Base-by-base conservation (phyloP, 2,888 invertebrate genomes). In the Caenorhabditis imperialis region DNA sequence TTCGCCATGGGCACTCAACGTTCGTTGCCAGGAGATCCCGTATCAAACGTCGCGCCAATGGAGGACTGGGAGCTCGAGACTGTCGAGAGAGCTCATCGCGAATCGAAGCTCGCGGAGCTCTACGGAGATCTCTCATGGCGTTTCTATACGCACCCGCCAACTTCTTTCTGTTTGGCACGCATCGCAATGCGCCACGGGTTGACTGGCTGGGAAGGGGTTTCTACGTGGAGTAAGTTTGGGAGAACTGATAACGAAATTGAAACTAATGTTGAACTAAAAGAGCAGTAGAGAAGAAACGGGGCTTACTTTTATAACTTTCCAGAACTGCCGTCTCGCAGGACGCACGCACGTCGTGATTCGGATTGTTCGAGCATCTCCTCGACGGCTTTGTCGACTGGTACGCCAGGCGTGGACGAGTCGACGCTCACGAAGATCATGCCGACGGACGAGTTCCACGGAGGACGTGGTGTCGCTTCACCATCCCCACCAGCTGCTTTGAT, bases 1-100 rank as follows among this genome's bases (percentile, higher is more conserved):
- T 65, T 65, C 40, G 65, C 65, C 3, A 55, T 55, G 48, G 65
- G 65, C 40, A 55, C 55, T 22, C 65, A 65, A 38, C 48, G 55
- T 16, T 65, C 65, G 6, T 33, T 10, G 20, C 37, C 42, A n/a
- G 71, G 50, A 35, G 71, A 61, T 18, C 63, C 72, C n/a, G 38
- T 40, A 10, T 67, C 73, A 18, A 54, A 51, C 20, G 63, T 72
- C 2, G 60, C 47, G 25, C 44, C 57, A 10, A 77, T 81, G 81
- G 73, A 67, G 14, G 80, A 77, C 18, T 63, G 62, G 38, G 81
- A 80, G 47, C 42, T 81, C 37, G 77, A 63, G 6, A 55, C 45
- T 27, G 74, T 81, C 40, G 81, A 81, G 42, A 18, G 65, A 27
- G 81, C 81, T 2, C 78, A 80, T 48, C 27, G 53, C 8, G 63